Evolutionary conservation across 2,113 vertebrate species (phyloP).

Genomic region (Mixornis gularis): DNA sequence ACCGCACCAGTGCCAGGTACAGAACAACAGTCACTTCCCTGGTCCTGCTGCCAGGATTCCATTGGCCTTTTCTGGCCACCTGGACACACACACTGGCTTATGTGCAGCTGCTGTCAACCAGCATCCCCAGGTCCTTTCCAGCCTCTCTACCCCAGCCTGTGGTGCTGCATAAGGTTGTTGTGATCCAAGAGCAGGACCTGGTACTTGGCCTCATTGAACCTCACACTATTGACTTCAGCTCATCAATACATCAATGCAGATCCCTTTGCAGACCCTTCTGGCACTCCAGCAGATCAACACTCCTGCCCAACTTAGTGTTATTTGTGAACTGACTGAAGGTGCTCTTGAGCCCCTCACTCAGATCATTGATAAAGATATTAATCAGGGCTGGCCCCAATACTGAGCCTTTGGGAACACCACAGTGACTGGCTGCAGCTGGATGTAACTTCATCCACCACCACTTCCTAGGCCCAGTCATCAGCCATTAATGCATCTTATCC

Average conservation of each 20-base stretch:
- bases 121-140: background rate
- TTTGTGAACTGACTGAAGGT: background rate
- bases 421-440: background rate
- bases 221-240: fast-evolving
- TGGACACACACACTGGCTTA: background rate
- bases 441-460: background rate
- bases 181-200: background rate
- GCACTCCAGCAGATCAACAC: background rate
- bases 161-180: fast-evolving
- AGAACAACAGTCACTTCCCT: background rate
- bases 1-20: background rate
- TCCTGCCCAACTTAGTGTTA: fast-evolving
- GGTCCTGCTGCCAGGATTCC: background rate
- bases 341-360: fast-evolving
- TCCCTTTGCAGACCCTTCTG: background rate
- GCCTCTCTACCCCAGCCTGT: background rate
- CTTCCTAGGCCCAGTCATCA: fast-evolving
- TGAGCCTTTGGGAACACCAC: background rate
- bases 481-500: background rate
- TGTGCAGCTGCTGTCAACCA: background rate
- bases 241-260: background rate
- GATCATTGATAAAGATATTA: background rate
- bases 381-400: fast-evolving
- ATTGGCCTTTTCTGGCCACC: background rate
- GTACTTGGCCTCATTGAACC: background rate